Evolutionary conservation across 1,140 invertebrate species (phyloP).

Genomic region (Brachionus plicatilis): DNA sequence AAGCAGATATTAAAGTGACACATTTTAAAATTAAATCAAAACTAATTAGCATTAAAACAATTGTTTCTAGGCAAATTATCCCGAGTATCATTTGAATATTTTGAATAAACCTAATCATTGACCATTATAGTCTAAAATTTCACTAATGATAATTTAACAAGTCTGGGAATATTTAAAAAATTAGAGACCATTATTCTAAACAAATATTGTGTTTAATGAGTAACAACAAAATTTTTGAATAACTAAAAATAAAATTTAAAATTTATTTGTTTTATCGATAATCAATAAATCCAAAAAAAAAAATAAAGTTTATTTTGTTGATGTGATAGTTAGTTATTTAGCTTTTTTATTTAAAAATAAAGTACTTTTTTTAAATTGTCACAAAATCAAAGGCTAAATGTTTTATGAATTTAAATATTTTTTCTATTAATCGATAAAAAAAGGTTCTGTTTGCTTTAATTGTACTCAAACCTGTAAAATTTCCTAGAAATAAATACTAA

Average conservation of each 20-base stretch:
- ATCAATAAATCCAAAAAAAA: not conserved
- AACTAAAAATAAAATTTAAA: not conserved
- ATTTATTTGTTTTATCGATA: not conserved
- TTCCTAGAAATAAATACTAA: not conserved
- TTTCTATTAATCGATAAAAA: not conserved
- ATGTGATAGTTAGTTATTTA: not conserved
- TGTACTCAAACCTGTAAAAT: not conserved
- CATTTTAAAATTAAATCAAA: not conserved
- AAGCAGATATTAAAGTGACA: not conserved
- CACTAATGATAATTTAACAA: not conserved
- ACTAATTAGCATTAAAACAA: not conserved
- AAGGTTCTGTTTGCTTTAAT: not conserved
- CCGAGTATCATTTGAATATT: not conserved
- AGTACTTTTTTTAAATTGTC: not conserved
- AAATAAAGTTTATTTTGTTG: not conserved
- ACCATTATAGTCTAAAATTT: not conserved
- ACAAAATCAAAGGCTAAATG: not conserved
- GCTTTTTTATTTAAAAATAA: not conserved
- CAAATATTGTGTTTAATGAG: not conserved
- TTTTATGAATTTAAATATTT: not conserved
- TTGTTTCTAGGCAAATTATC: not conserved
- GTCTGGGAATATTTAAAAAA: not conserved
- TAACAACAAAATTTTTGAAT: not conserved
- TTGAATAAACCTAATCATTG: not conserved
- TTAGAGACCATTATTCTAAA: not conserved